Conservation (phyloP, 2,113 vertebrate species). For the Paralichthys olivaceus region DNA sequence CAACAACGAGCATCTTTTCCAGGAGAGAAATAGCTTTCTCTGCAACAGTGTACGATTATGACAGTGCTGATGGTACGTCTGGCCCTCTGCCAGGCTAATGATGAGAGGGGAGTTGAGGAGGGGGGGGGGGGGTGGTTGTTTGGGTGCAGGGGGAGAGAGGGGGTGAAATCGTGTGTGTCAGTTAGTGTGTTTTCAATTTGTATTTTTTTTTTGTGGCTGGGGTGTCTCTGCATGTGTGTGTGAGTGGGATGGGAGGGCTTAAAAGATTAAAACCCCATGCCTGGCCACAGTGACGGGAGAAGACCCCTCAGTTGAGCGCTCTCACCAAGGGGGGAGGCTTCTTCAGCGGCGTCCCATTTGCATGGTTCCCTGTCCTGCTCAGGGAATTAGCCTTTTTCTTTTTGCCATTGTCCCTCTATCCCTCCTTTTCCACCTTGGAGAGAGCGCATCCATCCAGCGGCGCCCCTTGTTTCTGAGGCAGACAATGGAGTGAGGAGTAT, state of each 20-base stretch:
- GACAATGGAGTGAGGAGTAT: slow-evolving; percentile 76
- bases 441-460: slow-evolving; percentile 55
- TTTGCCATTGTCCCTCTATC: slow-evolving; percentile 52
- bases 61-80: slow-evolving; percentile 46
- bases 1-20: not conserved
- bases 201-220: slow-evolving; percentile 3
- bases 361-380: slow-evolving; percentile 69
- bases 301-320: slow-evolving; percentile 60
- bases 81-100: slow-evolving; percentile 35
- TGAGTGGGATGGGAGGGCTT: slow-evolving; percentile 52
- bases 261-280: slow-evolving; percentile 76
- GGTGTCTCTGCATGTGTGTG: slow-evolving; percentile 13
- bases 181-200: slow-evolving; percentile 18
- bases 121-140: slow-evolving; percentile 17
- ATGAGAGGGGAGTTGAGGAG: slow-evolving; percentile 19
- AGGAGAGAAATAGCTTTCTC: not conserved
- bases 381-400: slow-evolving; percentile 75
- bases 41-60: slow-evolving; percentile 31
- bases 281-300: slow-evolving; percentile 41
- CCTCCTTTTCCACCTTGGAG: slow-evolving; percentile 59
- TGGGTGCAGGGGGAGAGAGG: not conserved
- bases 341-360: slow-evolving; percentile 70
- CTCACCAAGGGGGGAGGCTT: slow-evolving; percentile 69
- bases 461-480: slow-evolving; percentile 61
- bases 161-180: slow-evolving; percentile 7